Base-by-base conservation (phyloP, 2,888 invertebrate species). In the Elysia crispata region DNA sequence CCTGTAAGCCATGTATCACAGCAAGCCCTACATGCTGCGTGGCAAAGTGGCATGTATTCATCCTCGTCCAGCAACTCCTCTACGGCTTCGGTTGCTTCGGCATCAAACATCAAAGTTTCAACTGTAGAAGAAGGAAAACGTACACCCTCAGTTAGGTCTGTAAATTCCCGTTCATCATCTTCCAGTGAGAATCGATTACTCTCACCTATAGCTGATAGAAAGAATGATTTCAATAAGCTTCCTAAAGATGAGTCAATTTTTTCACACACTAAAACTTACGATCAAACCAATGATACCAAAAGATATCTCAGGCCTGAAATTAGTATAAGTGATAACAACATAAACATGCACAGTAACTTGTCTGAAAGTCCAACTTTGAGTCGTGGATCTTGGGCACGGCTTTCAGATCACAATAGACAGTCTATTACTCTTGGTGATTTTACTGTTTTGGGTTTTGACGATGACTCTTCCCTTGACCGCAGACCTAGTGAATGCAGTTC, bases 41-140 rank as follows among this genome's bases (percentile, higher is more conserved):
- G 84, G 84, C 80, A 82, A 62, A 81, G 70, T 70, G 84, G 84
- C 8, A 78, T 84, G 79, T 31, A 76, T 15, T 33, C 54, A 41
- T 83, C 82, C 20, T 64, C 73, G 67, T 82, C 82, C 1, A 69
- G 67, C 64, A 77, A 76, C 25, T 82, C 83, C 1, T 83, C 82
- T 8, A 50, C 33, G 25, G 81, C 81, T 41, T 84, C 84, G 6
- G 69, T 83, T 23, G 82, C 80, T 31, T 79, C 79, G 15, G 76
- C 60, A n/a, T 81, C 72, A 23, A 70, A 79, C 33, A 50, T 57
- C 13, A 28, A 64, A 50, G 49, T 33, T 20, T 64, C 64, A 15
- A 11, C 28, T 70, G 20, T 31, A 11, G 20, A n/a, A 11, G 41
- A 70, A 70, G 18, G 6, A 25, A 70, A 60, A 30, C 60, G 70